phyloP scores from a whole-genome alignment of 2,888 invertebrate species.

The Lathronympha strigana region DNA sequence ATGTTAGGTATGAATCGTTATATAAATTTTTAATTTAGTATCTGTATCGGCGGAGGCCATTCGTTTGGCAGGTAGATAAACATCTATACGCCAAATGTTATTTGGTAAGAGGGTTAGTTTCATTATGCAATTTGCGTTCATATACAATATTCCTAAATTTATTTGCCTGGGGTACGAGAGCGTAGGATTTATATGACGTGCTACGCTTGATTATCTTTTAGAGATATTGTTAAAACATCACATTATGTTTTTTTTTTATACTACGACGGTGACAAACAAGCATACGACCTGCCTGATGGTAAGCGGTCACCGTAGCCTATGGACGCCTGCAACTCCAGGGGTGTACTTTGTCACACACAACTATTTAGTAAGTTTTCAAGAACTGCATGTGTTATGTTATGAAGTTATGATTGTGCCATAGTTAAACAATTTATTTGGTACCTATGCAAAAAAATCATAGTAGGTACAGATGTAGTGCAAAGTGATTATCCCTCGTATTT shows the following conservation, averaged over 20 bases:
- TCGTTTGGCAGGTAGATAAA: slow-evolving; percentile 24
- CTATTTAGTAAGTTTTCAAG: not conserved
- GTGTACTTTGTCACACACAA: not conserved
- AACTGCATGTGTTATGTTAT: slow-evolving; percentile 3
- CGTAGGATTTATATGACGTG: too few species aligned
- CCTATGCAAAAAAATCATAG: slow-evolving; percentile 29
- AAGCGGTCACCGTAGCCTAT: too few species aligned
- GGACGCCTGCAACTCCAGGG: too few species aligned
- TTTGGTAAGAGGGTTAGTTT: slow-evolving; percentile 23
- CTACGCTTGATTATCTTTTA: too few species aligned
- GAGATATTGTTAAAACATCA: too few species aligned
- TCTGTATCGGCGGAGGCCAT: slow-evolving; percentile 13
- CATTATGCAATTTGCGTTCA: slow-evolving; percentile 13
- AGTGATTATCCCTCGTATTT: too few species aligned
- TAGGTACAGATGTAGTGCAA: too few species aligned
- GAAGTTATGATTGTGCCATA: slow-evolving; percentile 23
- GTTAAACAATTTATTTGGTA: slow-evolving; percentile 21
- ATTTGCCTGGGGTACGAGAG: not conserved
- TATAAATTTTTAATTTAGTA: slow-evolving; percentile 27
- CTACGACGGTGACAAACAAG: too few species aligned
- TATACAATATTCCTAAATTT: not conserved
- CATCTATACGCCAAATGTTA: slow-evolving; percentile 26
- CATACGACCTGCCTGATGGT: too few species aligned
- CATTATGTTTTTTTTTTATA: too few species aligned
- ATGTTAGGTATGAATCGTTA: slow-evolving; percentile 13